Base-by-base conservation (phyloP, 2,797 vertebrate genomes). In the Cottoperca gobio region DNA sequence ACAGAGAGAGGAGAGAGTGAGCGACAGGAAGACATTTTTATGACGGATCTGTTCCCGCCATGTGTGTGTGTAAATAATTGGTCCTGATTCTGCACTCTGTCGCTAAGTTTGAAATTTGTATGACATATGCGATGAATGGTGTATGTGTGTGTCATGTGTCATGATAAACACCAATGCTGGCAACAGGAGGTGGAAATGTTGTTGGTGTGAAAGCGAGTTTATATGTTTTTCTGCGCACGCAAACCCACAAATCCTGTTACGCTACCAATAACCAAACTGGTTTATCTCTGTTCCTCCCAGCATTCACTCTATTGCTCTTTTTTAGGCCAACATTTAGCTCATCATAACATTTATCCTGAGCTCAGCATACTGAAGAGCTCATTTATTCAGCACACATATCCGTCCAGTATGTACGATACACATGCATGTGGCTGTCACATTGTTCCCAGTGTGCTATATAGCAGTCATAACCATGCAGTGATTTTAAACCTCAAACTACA, bases 401-500 rank as follows among this genome's bases (percentile, higher is more conserved):
- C 26, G 7, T 35, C 40, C 55, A 23, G 2, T n/a, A 63, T 55
- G 5, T 39, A 53, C 35, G 54, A 48, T 33, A 33, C 31, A 31
- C 33, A 63, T 14, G 2, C 67, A 71, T 46, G 72, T 43, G 52
- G 13, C 54, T 3, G 17, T 43, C 33, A 70, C 28, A 48, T n/a
- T 60, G 59, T 73, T 71, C 63, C 48, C 28, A 6, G 12, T 24
- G 17, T 69, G 26, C 43, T 31, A 13, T 50, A 40, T 26, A 43
- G 48, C 33, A 62, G 13, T 66, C 40, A 64, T 52, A 70, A 37
- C n/a, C 2, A 19, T 57, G 46, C 53, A 60, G 31, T 63, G 71
- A 84, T 55, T 76, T 28, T 21, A 67, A 70, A 83, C 52, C 74
- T 70, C 76, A 66, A 60, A 75, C 52, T 59, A 72, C 23, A 73